A percentile compares a stretch with the other conserved stretches of the same genome.
Conservation (phyloP, 1,140 invertebrate species). For the Cyrtorhinus lividipennis region DNA sequence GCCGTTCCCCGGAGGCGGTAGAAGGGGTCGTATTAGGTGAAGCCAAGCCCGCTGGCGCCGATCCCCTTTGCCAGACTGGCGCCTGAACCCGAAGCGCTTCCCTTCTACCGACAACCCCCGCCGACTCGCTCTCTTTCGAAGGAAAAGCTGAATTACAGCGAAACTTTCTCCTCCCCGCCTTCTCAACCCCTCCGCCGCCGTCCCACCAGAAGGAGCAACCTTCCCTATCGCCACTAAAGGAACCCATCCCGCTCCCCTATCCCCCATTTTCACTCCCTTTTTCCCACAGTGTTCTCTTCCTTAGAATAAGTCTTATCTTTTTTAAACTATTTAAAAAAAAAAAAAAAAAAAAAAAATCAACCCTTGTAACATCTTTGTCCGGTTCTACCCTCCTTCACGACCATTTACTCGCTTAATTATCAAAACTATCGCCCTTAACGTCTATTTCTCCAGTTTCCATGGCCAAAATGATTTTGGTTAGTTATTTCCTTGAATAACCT, state of each 20-base stretch:
- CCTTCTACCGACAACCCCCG: not conserved
- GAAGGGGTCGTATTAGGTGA: constrained; percentile 6
- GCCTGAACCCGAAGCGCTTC: not conserved
- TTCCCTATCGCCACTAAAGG: not conserved
- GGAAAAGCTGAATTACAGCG: not conserved
- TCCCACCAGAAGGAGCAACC: not conserved
- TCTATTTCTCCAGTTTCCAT: no score
- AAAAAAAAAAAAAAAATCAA: no score
- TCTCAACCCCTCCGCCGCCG: no score
- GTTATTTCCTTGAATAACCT: no score
- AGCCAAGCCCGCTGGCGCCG: constrained; percentile 5
- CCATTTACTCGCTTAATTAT: no score
- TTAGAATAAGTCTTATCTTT: no score
- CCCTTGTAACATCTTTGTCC: no score
- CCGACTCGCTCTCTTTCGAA: not conserved
- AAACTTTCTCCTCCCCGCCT: not conserved
- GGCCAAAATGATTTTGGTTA: no score
- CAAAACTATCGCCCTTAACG: no score
- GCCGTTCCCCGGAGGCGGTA: not conserved
- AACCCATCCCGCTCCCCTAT: not conserved
- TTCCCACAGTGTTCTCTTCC: not conserved
- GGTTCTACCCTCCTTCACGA: no score
- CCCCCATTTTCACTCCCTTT: not conserved
- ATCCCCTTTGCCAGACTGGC: not conserved
- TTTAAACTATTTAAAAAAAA: no score